A percentile compares a stretch with the other conserved stretches of the same genome.
Conservation (phyloP, 2,888 invertebrate species). For the Adelphocoris suturalis region DNA sequence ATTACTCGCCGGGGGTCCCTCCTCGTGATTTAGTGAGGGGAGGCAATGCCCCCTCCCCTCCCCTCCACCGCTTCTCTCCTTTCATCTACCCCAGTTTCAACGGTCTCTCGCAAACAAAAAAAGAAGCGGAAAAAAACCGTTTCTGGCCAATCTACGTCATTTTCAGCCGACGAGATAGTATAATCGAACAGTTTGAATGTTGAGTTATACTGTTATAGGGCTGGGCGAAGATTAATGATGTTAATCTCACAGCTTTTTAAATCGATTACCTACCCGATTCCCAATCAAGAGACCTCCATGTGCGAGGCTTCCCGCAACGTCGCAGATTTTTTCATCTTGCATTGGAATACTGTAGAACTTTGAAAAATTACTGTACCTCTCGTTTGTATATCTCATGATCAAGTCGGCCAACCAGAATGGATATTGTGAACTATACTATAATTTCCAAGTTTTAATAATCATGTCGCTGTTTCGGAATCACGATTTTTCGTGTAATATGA, state of each 20-base stretch:
- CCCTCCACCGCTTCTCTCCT: background rate
- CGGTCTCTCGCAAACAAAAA: background rate
- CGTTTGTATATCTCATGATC: no score
- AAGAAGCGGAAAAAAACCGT: background rate
- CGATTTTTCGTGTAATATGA: no score
- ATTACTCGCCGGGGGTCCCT: constrained; percentile 45
- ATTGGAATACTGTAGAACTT: no score
- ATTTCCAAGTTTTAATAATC: no score
- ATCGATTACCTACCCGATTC: background rate
- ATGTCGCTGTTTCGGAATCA: no score
- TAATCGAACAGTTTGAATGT: background rate
- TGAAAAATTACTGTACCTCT: no score
- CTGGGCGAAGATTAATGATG: background rate
- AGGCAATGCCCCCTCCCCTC: background rate
- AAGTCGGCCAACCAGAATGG: no score
- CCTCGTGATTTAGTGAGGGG: constrained; percentile 27
- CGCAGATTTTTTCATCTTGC: no score
- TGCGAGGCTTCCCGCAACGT: no score
- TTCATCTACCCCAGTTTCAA: background rate
- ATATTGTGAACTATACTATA: no score
- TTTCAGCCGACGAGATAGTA: background rate
- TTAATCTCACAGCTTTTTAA: background rate
- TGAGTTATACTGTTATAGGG: background rate
- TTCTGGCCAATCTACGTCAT: background rate
- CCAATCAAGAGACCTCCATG: background rate